Percentiles rank a stretch among this genome's conserved stretches.
phyloP scores from a whole-genome alignment of 2,797 vertebrate genomes.

The Tokudaia tokunoshimensis region DNA sequence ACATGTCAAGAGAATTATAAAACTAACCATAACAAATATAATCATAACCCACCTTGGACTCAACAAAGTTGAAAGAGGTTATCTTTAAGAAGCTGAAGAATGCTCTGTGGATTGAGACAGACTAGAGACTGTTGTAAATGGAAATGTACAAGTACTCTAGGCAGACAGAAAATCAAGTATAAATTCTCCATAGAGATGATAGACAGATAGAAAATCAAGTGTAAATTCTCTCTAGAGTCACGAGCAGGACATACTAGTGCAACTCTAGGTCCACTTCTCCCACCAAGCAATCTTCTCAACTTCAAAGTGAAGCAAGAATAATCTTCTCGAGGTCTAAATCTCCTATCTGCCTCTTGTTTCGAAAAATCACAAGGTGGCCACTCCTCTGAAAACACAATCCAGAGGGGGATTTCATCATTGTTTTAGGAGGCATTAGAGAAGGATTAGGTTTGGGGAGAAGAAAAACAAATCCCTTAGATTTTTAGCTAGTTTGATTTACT shows the following conservation, averaged over 20 bases:
- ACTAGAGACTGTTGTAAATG: background rate
- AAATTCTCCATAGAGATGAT: background rate
- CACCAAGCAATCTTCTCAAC: background rate
- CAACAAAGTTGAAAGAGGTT: background rate
- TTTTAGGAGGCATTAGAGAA: background rate
- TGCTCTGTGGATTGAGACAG: background rate
- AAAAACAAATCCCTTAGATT: background rate
- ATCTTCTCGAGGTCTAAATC: slow-evolving; percentile 23
- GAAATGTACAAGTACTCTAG: background rate
- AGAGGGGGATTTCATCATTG: background rate
- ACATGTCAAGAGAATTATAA: background rate
- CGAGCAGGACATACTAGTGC: background rate
- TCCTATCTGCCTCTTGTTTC: background rate
- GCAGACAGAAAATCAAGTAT: background rate
- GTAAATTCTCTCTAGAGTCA: background rate
- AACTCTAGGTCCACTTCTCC: background rate
- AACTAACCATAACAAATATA: slow-evolving; percentile 4
- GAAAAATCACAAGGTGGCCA: background rate
- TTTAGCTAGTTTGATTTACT: background rate
- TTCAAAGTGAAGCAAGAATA: background rate
- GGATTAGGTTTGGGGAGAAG: background rate
- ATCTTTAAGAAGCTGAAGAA: background rate
- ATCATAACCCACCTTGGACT: background rate
- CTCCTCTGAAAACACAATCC: background rate
- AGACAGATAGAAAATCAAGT: background rate